Base-by-base conservation (phyloP, 1,140 invertebrate genomes). In the Drosophila equinoxialis region DNA sequence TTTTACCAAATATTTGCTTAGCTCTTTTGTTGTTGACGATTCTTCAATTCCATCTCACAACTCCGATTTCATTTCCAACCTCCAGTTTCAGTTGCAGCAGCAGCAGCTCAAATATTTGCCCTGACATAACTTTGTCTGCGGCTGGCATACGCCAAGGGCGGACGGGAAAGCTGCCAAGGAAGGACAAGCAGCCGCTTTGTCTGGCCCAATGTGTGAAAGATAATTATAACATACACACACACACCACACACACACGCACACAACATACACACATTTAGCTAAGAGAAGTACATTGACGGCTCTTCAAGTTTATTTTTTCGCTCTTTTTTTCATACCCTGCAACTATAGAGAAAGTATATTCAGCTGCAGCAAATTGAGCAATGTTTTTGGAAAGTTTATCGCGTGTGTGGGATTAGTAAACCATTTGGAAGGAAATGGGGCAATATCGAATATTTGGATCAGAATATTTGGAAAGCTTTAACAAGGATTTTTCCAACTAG, bases 51-150 rank as follows among this genome's bases (percentile, higher is more conserved):
- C 20, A 14, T 59, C 17, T 6, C 37, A 6, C 54, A 14, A 51
- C 48, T 41, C 13, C 35, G 20, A 51, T 20, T 23, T n/a, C 17
- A 51, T 23, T 20, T 51, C 45, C 17, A 51, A 51, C 17, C 7
- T 23, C 17, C 45, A 51, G 45, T 48, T 48, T 20, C 45, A 48
- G 45, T 48, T 48, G 45, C 45, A 48, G 17, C 45, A 39, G 37
- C 37, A 11, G 10, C 68, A 48, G 59, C 61, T 89, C 80, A 87
- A 87, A 87, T 87, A 89, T 87, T 87, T 87, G 83, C 83, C 65
- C 76, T 87, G 84, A 89, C 83, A 87, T 87, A 87, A 89, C 83
- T 89, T 89, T 80, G 84, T 89, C 83, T 87, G 83, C 68, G 83
- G 76, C 84, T 87, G 84, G 79, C 83, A 77, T 62, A 70, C 65